Base-by-base conservation (phyloP, 2,888 invertebrate species). In the Megaustenia siamemsis region DNA sequence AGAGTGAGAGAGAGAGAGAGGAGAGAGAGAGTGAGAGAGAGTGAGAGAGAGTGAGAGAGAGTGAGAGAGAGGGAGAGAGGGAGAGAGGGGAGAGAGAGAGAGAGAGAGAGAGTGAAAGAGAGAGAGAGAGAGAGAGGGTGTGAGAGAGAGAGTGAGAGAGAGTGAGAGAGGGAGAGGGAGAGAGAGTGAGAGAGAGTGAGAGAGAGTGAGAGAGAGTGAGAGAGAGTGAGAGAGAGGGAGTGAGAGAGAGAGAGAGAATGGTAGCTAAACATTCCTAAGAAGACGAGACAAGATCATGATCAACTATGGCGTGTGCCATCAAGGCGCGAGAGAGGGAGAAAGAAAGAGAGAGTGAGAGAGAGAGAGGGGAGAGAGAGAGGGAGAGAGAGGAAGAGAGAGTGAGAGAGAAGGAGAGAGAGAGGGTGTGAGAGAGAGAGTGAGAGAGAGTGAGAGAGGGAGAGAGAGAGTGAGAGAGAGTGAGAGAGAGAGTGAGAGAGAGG, bases 11-110 rank as follows among this genome's bases (percentile, higher is more conserved):
- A 32, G 28, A 63, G 6, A 63, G 63, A 63, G 10, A 28, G 32
- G 15, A 63, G 69, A 69, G 69, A 69, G 69, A 69, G 21, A 32
- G 35, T 38, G 69, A 69, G 69, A 69, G 40, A 40, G 68, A 35
- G 68, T 28, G 68, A 32, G 32, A 5, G 68, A 68, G 68, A 68
- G 68, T 32, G 68, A 10, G 68, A 8, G 68, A 32, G 68, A 32
- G 35, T 28, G 68, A 32, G 35, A 28, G 35, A 68, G 68, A 28
- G 24, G 4, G 32, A 63, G 4, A 28, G 28, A 28, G 12, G 63
- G 6, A 28, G 45, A 18, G 40, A 40, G 38, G 35, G 40, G 69
- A 69, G 38, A 38, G 69, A 69, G 69, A 69, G 69, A 69, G 21
- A 32, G 35, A 69, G 69, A 69, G 69, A 69, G 40, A 40, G 68